Evolutionary conservation across 2,888 invertebrate genomes (phyloP), one percentile per base, ranked within the genome.

Genomic region (Sesia apiformis): DNA sequence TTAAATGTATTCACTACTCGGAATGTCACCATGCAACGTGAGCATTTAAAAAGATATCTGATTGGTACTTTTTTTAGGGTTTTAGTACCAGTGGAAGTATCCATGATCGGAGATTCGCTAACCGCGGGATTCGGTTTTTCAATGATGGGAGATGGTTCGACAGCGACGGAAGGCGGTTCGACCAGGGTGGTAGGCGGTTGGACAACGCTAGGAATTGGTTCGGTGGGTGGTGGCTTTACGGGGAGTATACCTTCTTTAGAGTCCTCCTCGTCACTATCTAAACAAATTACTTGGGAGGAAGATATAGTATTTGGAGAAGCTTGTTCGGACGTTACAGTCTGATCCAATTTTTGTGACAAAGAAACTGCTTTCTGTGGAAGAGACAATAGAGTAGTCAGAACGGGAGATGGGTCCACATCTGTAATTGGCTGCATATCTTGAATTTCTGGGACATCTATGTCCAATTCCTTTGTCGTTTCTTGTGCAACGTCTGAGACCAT

Each of bases 241-340:
- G 59, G 51, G 6, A 78, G 70, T 40, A 74, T 59, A 39, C 61
- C 58, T 23, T 57, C 60, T 7, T 55, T 61, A 0, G 62, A 40
- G 39, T 63, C 70, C 3, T 87, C 89, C 1, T 88, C 89, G 40
- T 90, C 89, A 54, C 87, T 88, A 53, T 89, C 88, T 42, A 87
- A 60, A 51, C 80, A 81, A 39, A 67, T 64, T 7, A 83, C 71
- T 0, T 79, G 61, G 0, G 52, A 4, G 8, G 43, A 7, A 43
- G n/a, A 43, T 4, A 8, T 23, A 5, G 8, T 46, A 23, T 23
- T 23, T 23, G 23, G 23, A 3, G 8, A 8, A 8, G n/a, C 23
- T 46, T 8, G 23, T n/a, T n/a, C 8, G 23, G 46, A 46, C 4
- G 6, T n/a, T n/a, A 42, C 3, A 42, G 7, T 42, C n/a, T 7